phyloP scores from a whole-genome alignment of 2,888 invertebrate species.

The Brachypalpus laphriformis region DNA sequence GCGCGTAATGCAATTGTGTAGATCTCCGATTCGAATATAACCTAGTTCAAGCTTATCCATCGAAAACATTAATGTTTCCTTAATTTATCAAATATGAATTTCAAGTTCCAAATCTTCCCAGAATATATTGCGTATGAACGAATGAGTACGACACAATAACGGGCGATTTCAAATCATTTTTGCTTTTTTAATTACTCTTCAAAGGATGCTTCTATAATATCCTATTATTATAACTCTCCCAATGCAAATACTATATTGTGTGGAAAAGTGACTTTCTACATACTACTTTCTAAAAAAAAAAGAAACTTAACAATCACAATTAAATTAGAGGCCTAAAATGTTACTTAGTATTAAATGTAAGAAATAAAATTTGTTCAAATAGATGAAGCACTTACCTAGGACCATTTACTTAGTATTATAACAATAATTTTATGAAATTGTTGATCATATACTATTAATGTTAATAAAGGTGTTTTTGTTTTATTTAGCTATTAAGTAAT shows the following conservation, averaged over 20 bases:
- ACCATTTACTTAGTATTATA: slow-evolving; percentile 56
- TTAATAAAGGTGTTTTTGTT: slow-evolving; percentile 4
- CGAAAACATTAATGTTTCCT: too few relatives aligned
- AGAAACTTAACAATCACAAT: slow-evolving; percentile 7
- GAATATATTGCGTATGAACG: too few relatives aligned
- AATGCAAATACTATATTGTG: not conserved
- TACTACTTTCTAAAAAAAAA: not conserved
- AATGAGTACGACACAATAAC: too few relatives aligned
- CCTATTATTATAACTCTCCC: not conserved
- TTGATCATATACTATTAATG: slow-evolving; percentile 29
- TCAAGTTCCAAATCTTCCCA: too few relatives aligned
- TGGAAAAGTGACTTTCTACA: not conserved
- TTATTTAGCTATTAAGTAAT: slow-evolving; percentile 21
- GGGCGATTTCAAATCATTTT: too few relatives aligned
- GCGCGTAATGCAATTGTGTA: too few relatives aligned
- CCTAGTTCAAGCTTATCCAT: too few relatives aligned
- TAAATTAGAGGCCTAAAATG: slow-evolving; percentile 24
- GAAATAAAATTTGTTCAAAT: slow-evolving; percentile 29
- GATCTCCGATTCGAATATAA: too few relatives aligned
- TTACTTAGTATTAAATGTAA: slow-evolving; percentile 23
- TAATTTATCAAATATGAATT: too few relatives aligned
- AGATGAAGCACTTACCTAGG: slow-evolving; percentile 56
- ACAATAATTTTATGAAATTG: slow-evolving; percentile 61
- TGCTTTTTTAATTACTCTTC: too few relatives aligned
- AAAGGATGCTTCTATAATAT: not conserved